Evolutionary conservation across 64 coral and sea anemone species (phyloP), one percentile per base, ranked within the genome.

Genomic region (Cladopsammia gracilis): DNA sequence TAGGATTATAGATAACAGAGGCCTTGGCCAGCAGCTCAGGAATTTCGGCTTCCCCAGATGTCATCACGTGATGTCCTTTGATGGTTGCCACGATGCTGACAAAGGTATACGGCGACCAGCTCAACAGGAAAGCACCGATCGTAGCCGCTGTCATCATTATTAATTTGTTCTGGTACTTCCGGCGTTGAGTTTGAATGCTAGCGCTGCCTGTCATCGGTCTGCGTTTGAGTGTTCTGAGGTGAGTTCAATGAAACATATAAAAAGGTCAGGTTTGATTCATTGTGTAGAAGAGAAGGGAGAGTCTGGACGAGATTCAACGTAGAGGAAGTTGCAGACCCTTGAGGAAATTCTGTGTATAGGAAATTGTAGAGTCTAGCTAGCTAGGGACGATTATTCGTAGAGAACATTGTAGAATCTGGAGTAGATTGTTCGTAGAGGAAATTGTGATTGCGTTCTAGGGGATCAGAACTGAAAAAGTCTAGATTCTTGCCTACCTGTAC

Each of bases 21-120:
- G 90, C 78, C 50, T 92, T 92, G 19, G 90, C 90, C 50, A 92
- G 23, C 9, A 92, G 43, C 19, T 92, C 90, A 0, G 90, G 90
- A 50, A 92, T 70, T 58, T 83, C 80, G 13, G 90, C 78, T 56
- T 57, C 70, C 57, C 79, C 58, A 10, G 23, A 10, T 25, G 18
- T 62, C 19, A 92, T 16, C 4, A 85, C 51, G 20, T 64, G 15
- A 62, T 10, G 10, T 1, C 56, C 58, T 14, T 58, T 76, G 26
- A 79, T 16, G 6, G 76, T 64, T 34, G 88, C 58, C 19, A 20
- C 43, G 4, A 90, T 7, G 18, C 71, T 49, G 54, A 89, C 73
- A n/a, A 89, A 58, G 23, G 70, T 46, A 51, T 89, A 89, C 3
- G 88, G 88, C 9, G 88, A 90, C 88, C 88, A 90, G 57, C 88